Evolutionary conservation across 2,888 invertebrate genomes (phyloP), one percentile per base, ranked within the genome.

Genomic region (Lymantria dispar): DNA sequence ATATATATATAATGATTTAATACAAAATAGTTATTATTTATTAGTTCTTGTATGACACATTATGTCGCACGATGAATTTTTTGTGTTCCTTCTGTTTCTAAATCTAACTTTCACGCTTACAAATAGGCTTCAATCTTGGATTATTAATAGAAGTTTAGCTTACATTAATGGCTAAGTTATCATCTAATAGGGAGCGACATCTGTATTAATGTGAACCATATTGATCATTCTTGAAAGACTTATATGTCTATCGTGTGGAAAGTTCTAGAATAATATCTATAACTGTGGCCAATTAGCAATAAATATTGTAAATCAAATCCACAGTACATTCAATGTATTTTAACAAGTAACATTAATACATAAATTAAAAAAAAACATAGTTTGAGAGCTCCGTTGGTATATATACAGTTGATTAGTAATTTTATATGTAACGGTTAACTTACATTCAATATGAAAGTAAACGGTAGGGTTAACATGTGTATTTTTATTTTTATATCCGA

Each of bases 401-500:
- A 38, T 38, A 38, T 65, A 65, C 58, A 60, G 62, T 60, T 57
- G 56, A 66, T 58, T 58, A 61, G 53, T 58, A n/a, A n/a, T 60
- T 64, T 64, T 71, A 69, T 71, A 63, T 73, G 70, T 68, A n/a
- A 62, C 52, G 62, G 64, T 74, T n/a, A 75, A 70, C 58, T 68
- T 58, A 61, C 64, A 65, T 56, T 60, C 40, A 54, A 56, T 67
- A 64, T 64, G 55, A 62, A 58, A 63, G 48, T 70, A 64, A n/a
- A 60, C 52, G 45, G 43, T 67, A 64, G 63, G 64, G 68, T 67
- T 68, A 22, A 74, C 77, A 74, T 74, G 72, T 85, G 72, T 85
- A 85, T 87, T 86, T 85, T 86, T 86, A 87, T 86, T 86, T 87
- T 87, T 88, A 85, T 87, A 87, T 87, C 75, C 68, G 76, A 75